Base-by-base conservation (phyloP, 2,888 invertebrate genomes). In the Oxystoma pomonae region DNA sequence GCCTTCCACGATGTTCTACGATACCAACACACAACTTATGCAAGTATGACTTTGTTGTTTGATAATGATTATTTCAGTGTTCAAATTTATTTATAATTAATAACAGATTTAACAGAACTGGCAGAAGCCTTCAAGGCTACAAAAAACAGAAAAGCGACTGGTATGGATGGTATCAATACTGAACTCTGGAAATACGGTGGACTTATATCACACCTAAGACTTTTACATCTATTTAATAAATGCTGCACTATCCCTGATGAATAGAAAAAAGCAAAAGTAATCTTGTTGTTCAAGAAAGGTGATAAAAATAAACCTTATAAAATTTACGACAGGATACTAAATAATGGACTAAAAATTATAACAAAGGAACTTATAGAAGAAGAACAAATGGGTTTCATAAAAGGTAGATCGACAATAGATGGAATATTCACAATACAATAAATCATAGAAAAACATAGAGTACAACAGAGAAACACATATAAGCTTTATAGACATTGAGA, bases 41-140 rank as follows among this genome's bases (percentile, higher is more conserved):
- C n/a, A n/a, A n/a, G n/a, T n/a, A n/a, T n/a, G n/a, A n/a, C n/a
- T n/a, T n/a, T n/a, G n/a, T n/a, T n/a, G n/a, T n/a, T n/a, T n/a
- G n/a, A n/a, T n/a, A n/a, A n/a, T n/a, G n/a, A n/a, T n/a, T n/a
- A n/a, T n/a, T n/a, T n/a, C n/a, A n/a, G n/a, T n/a, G n/a, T n/a
- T n/a, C n/a, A n/a, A n/a, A n/a, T n/a, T n/a, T n/a, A n/a, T n/a
- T n/a, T n/a, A n/a, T n/a, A n/a, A n/a, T n/a, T n/a, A n/a, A n/a
- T n/a, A n/a, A n/a, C n/a, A n/a, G n/a, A n/a, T n/a, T n/a, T n/a
- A n/a, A n/a, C n/a, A n/a, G n/a, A n/a, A n/a, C n/a, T n/a, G n/a
- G n/a, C n/a, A n/a, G n/a, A 50, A 50, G 50, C 50, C 50, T 50
- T 50, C n/a, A 50, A 50, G 50, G 50, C 50, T 50, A 50, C 50